A percentile compares a stretch with the other conserved stretches of the same genome.
phyloP scores from a whole-genome alignment of 2,797 vertebrate genomes.

The Parotocinclus haroldoi region DNA sequence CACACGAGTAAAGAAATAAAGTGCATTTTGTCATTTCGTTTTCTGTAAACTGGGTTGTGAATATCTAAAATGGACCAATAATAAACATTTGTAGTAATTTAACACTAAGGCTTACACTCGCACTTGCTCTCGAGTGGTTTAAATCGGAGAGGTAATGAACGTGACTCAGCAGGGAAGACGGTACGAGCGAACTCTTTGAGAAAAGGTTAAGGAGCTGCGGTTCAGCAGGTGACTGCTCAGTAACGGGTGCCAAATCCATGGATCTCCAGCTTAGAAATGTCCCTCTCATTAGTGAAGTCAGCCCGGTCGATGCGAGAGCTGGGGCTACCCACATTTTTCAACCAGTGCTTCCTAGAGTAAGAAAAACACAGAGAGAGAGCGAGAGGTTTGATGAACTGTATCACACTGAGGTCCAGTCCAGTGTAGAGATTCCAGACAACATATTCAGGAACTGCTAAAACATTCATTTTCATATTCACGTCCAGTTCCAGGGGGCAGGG shows the following conservation, averaged over 20 bases:
- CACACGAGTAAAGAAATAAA: too few species aligned
- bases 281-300: constrained; percentile 78
- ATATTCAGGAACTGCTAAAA: too few species aligned
- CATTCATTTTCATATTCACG: too few species aligned
- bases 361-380: constrained; percentile 4
- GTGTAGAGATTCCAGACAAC: too few species aligned
- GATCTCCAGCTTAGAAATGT: constrained; percentile 79
- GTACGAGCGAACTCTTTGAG: constrained; percentile 2
- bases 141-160: neutral
- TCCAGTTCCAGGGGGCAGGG: too few species aligned
- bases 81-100: neutral
- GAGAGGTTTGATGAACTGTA: neutral
- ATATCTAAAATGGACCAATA: too few species aligned
- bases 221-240: constrained; percentile 46
- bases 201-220: constrained; percentile 17
- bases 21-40: too few species aligned
- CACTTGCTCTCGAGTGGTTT: neutral
- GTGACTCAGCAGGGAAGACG: constrained; percentile 16
- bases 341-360: constrained; percentile 81
- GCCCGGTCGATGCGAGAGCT: constrained; percentile 81
- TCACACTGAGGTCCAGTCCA: too few species aligned
- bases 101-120: neutral
- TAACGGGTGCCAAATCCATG: constrained; percentile 79
- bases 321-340: constrained; percentile 83
- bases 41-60: too few species aligned